phyloP scores from a whole-genome alignment of 2,797 vertebrate genomes.

The Siniperca scherzeri region DNA sequence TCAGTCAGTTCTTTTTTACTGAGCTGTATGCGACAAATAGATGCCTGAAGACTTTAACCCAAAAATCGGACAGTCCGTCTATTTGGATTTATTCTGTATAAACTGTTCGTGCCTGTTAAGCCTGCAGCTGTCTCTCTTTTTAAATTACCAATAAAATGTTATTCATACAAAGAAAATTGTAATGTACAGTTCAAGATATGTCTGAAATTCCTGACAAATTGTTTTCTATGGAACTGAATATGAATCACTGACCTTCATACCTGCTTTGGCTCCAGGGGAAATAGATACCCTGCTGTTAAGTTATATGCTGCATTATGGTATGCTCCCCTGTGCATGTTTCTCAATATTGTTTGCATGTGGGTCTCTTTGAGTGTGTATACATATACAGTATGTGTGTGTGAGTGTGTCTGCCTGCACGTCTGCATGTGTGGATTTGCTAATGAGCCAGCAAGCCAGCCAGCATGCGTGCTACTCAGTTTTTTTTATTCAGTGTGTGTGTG shows the following conservation, averaged over 20 bases:
- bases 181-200: neutral
- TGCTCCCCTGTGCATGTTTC: neutral
- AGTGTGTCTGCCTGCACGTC: neutral
- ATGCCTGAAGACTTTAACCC: neutral
- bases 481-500: neutral
- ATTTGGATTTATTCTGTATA: conserved; percentile 2
- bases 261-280: neutral
- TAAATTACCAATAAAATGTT: neutral
- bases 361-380: neutral
- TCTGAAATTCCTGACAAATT: neutral
- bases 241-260: neutral
- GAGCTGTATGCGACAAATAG: neutral
- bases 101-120: neutral
- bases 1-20: neutral
- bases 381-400: neutral
- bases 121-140: neutral
- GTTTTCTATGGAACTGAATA: conserved; percentile 2
- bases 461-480: neutral
- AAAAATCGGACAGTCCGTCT: neutral
- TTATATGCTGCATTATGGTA: neutral
- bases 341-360: neutral
- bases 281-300: neutral
- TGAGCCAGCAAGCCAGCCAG: neutral
- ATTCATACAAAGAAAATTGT: neutral
- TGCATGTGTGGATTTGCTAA: neutral